These are phyloP conservation scores for Cassiopea andromeda DNA, from an alignment of 30 jellyfish, hydroid and myxozoan genomes.

Conservation along the genomic window DNA sequence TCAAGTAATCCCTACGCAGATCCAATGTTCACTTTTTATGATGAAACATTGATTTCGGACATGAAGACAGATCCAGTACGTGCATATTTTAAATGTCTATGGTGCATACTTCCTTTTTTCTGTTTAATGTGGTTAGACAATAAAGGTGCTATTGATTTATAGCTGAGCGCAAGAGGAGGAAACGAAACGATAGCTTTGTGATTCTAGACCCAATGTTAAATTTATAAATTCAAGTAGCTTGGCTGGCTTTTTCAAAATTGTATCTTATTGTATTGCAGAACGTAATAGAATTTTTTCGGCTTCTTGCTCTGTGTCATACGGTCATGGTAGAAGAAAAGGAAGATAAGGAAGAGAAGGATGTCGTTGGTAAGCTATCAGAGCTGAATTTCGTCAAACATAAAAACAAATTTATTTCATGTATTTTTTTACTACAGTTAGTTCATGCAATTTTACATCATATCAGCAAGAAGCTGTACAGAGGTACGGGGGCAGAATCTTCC, in stretches of 20 bases:
- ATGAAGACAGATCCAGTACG: slow-evolving; percentile 65
- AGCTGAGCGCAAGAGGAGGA: too few relatives aligned
- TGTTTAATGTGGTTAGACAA: not conserved
- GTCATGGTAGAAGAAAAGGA: slow-evolving; percentile 89
- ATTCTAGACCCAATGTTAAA: too few relatives aligned
- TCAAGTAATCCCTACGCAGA: slow-evolving; percentile 96
- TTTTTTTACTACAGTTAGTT: too few relatives aligned
- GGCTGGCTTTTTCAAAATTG: too few relatives aligned
- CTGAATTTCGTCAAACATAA: not conserved
- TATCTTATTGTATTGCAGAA: slow-evolving; percentile 20
- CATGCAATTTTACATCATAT: too few relatives aligned
- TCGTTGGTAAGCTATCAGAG: slow-evolving; percentile 44
- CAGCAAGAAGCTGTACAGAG: too few relatives aligned
- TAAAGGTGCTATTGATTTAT: too few relatives aligned
- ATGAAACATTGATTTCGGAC: slow-evolving; percentile 55
- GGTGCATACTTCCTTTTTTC: too few relatives aligned
- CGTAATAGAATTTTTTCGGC: slow-evolving; percentile 79
- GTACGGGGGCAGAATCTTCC: too few relatives aligned
- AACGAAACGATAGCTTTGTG: too few relatives aligned
- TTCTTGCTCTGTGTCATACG: slow-evolving; percentile 97
- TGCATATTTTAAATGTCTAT: not conserved
- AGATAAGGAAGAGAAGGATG: slow-evolving; percentile 29
- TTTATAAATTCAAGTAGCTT: too few relatives aligned
- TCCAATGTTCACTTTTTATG: slow-evolving; percentile 83
- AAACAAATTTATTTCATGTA: not conserved